Percentiles rank a stretch among this genome's conserved stretches.
These are phyloP conservation scores for Oscheius sp. DNA, from an alignment of 2,888 invertebrate species.

Conservation along the genomic window DNA sequence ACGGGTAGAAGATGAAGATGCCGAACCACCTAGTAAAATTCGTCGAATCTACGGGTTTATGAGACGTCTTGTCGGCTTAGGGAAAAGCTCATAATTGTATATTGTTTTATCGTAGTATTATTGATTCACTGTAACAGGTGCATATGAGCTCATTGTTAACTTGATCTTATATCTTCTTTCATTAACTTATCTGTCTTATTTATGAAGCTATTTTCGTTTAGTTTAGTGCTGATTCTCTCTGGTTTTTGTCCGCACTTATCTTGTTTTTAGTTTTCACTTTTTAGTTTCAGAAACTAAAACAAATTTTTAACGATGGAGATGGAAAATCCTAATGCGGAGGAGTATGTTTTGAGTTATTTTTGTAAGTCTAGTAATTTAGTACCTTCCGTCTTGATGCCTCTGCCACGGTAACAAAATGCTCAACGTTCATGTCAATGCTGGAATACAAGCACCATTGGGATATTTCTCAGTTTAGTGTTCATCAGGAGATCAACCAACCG, in stretches of 20 bases:
- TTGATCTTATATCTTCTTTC: too few relatives aligned
- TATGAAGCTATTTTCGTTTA: too few relatives aligned
- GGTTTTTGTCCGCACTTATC: too few relatives aligned
- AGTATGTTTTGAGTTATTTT: too few relatives aligned
- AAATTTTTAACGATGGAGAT: too few relatives aligned
- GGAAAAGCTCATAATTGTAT: neutral
- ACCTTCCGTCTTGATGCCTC: neutral
- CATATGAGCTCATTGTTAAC: too few relatives aligned
- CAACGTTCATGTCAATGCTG: neutral
- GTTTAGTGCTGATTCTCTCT: too few relatives aligned
- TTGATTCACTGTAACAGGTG: too few relatives aligned
- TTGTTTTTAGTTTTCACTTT: too few relatives aligned
- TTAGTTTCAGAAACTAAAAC: neutral
- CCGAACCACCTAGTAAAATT: slow-evolving; percentile 48
- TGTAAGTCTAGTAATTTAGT: neutral
- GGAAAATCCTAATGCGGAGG: too few relatives aligned
- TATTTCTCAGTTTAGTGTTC: slow-evolving; percentile 46
- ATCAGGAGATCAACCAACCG: slow-evolving; percentile 39
- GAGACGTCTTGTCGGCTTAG: slow-evolving; percentile 38
- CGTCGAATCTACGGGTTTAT: slow-evolving; percentile 43
- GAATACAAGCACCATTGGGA: slow-evolving; percentile 37
- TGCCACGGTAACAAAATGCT: neutral
- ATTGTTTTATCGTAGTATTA: too few relatives aligned
- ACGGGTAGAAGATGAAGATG: slow-evolving; percentile 14
- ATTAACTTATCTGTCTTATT: too few relatives aligned